Base-by-base conservation (phyloP, 2,888 invertebrate genomes). In the Amblyjoppa fuscipennis region DNA sequence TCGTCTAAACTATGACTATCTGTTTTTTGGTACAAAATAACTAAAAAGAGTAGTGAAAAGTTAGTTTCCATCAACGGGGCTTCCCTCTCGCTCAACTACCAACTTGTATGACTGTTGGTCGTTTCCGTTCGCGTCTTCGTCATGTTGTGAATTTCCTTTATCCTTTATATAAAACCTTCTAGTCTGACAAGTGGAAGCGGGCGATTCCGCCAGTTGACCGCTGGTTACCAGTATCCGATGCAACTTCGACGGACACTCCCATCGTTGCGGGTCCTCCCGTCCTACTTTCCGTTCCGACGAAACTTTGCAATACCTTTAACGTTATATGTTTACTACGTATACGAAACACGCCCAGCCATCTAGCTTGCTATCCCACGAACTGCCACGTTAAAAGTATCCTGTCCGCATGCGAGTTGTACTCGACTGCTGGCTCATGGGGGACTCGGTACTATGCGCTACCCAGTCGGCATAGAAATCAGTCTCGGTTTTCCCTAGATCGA, bases 381-480 rank as follows among this genome's bases (percentile, higher is more conserved):
- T 56, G 69, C n/a, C 69, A 75, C 20, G 66, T 76, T 71, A 79
- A 85, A 75, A 79, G 74, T 78, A 85, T 82, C 74, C 75, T 75
- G 53, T 71, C 75, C 64, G 59, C 71, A 51, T 75, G 25, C 71
- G 79, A 79, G 79, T 75, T 70, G 38, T 70, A 49, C 59, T 53
- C 69, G 41, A 38, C 38, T 74, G 56, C 20, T 71, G 82, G 76
- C 82, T 59, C 85, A 59, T 77, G 73, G 76, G 68, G 82, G 73
- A 78, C 69, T 51, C 68, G 45, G 11, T 16, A 84, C 68, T 82
- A 78, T 59, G 71, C 34, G 86, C 16, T 79, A 86, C 83, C 38
- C 78, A 81, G 59, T 79, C 75, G 81, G 84, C 87, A 87, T 83
- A 86, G 81, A 87, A 86, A 87, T 86, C 84, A 86, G 83, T 84